phyloP scores from a whole-genome alignment of 2,888 invertebrate genomes.

The Drosophila sordidula region DNA sequence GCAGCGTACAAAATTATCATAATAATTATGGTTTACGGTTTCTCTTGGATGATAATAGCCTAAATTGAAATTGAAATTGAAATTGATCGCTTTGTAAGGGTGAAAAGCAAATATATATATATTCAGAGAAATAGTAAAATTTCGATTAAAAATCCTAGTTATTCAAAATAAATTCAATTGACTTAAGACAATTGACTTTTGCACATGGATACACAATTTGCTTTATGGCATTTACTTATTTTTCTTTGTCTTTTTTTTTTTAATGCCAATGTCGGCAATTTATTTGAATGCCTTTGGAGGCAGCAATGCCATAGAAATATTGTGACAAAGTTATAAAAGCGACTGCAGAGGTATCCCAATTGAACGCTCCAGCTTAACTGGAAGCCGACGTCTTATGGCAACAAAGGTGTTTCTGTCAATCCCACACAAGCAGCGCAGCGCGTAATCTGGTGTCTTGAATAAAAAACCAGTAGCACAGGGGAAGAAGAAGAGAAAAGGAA shows the following conservation, averaged over 20 bases:
- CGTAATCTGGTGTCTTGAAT: slow-evolving; percentile 65
- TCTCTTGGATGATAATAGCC: not conserved
- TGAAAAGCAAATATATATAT: too few relatives aligned
- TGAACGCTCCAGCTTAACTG: slow-evolving; percentile 47
- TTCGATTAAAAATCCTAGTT: too few relatives aligned
- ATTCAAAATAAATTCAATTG: not conserved
- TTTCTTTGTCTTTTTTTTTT: not conserved
- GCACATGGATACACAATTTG: slow-evolving; percentile 19
- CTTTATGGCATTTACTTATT: not conserved
- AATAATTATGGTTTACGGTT: slow-evolving; percentile 8
- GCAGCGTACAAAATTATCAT: slow-evolving; percentile 30
- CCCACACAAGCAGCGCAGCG: slow-evolving; percentile 69
- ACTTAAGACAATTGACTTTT: slow-evolving; percentile 23
- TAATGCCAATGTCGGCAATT: slow-evolving; percentile 37
- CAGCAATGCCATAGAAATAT: slow-evolving; percentile 48
- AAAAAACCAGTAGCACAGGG: slow-evolving; percentile 67
- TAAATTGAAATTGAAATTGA: not conserved
- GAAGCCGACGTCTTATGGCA: slow-evolving; percentile 41
- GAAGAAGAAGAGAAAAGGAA: slow-evolving; percentile 17
- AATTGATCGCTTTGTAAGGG: too few relatives aligned
- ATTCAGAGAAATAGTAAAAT: too few relatives aligned
- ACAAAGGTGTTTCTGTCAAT: slow-evolving; percentile 58
- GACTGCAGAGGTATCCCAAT: slow-evolving; percentile 28
- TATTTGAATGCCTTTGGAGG: slow-evolving; percentile 23
- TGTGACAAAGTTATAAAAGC: slow-evolving; percentile 55